A percentile compares a stretch with the other conserved stretches of the same genome.
Conservation (phyloP, 2,888 invertebrate species). For the Hanleya hanleyi region DNA sequence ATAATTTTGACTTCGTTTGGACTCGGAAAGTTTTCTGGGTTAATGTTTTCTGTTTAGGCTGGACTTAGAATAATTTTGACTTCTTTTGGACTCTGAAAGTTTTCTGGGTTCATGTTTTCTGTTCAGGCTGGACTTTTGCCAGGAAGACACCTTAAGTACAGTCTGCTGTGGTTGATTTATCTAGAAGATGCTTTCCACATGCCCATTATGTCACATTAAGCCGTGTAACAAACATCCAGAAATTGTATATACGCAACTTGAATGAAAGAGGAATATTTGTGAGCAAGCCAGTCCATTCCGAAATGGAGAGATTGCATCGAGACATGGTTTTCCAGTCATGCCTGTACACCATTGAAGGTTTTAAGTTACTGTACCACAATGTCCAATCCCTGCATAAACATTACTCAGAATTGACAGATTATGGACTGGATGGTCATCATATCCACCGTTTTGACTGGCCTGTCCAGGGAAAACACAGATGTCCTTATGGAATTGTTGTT, state of each 20-base stretch:
- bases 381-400: too few species aligned
- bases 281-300: neutral
- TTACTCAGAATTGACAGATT: conserved; percentile 21
- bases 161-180: conserved; percentile 23
- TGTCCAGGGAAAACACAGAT: too few species aligned
- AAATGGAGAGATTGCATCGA: neutral
- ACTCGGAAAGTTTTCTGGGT: too few species aligned
- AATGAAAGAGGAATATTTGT: conserved; percentile 20
- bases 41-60: too few species aligned
- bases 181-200: conserved; percentile 10
- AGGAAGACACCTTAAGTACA: conserved; percentile 30
- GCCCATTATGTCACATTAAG: conserved; percentile 33
- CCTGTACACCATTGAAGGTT: neutral
- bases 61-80: too few species aligned
- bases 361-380: conserved; percentile 27
- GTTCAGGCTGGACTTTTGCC: too few species aligned
- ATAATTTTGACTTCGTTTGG: too few species aligned
- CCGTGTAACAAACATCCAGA: conserved; percentile 19
- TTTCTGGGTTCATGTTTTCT: too few species aligned
- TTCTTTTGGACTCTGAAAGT: too few species aligned
- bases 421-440: too few species aligned
- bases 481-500: too few species aligned
- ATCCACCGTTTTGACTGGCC: too few species aligned
- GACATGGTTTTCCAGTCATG: neutral
- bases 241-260: conserved; percentile 13